A percentile compares a stretch with the other conserved stretches of the same genome.
phyloP scores from a whole-genome alignment of 2,797 vertebrate species.

The Anguilla pacifica region DNA sequence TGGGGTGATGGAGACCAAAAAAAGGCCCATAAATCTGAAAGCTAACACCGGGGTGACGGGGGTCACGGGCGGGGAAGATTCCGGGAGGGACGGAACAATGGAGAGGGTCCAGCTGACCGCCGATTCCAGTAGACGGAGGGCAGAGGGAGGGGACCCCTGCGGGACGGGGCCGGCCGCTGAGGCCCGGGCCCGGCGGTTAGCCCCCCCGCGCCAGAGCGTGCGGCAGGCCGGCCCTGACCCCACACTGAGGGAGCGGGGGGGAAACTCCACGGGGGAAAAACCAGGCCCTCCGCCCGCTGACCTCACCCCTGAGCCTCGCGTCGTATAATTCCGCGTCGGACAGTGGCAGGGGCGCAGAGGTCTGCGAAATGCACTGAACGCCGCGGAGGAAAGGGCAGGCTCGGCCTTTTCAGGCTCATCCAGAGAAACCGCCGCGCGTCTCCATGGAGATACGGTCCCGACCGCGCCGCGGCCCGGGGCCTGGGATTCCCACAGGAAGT shows the following conservation, averaged over 20 bases:
- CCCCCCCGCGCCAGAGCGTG: neutral
- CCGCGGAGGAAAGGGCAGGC: neutral
- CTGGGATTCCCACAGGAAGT: neutral
- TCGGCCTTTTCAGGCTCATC: neutral
- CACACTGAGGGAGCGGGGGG: neutral
- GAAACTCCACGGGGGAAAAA: too few species aligned
- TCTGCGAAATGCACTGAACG: neutral
- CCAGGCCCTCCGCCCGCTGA: neutral
- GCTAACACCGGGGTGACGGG: constrained; percentile 10
- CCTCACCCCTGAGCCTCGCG: neutral
- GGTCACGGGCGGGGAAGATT: constrained; percentile 5
- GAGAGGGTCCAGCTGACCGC: constrained; percentile 1
- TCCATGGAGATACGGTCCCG: neutral
- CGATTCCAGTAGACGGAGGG: neutral
- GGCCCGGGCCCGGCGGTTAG: neutral
- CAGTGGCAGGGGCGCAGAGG: neutral
- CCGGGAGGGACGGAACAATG: constrained; percentile 8
- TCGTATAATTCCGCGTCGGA: neutral
- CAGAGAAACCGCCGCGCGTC: neutral
- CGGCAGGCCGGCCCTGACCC: neutral
- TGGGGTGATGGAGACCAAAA: constrained; percentile 12
- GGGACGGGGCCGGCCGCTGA: neutral
- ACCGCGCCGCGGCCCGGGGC: neutral
- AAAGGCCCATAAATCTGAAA: neutral
- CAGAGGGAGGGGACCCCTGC: neutral